A percentile compares a stretch with the other conserved stretches of the same genome.
Evolutionary conservation across 2,113 vertebrate genomes (phyloP).

Genomic region (Ptyas mucosa): DNA sequence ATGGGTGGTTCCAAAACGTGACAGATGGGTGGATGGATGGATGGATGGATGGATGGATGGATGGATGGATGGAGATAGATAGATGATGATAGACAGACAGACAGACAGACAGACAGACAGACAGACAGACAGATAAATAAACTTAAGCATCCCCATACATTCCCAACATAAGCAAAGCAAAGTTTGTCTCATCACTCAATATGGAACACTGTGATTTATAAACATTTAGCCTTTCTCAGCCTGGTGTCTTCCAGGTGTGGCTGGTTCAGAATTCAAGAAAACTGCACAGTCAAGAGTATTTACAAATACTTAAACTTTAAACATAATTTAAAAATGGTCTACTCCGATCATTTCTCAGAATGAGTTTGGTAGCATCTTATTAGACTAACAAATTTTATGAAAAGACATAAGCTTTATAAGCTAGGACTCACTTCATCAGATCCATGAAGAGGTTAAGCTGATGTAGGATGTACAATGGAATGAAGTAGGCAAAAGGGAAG

Average conservation of each 20-base stretch:
- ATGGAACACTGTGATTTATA: too few species aligned
- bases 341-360: not conserved
- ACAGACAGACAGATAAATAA: too few species aligned
- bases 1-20: too few species aligned
- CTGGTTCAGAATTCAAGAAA: not conserved
- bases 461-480: not conserved
- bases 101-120: too few species aligned
- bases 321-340: not conserved
- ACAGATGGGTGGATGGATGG: too few species aligned
- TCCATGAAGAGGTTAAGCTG: not conserved
- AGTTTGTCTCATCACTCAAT: too few species aligned
- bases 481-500: not conserved
- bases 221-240: too few species aligned
- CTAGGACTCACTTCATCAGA: not conserved
- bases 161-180: too few species aligned
- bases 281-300: not conserved
- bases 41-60: accelerated
- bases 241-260: too few species aligned
- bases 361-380: not conserved
- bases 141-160: too few species aligned
- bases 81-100: too few species aligned
- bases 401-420: not conserved
- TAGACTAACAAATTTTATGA: not conserved
- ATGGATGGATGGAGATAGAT: too few species aligned
- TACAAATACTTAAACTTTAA: not conserved